A percentile compares a stretch with the other conserved stretches of the same genome.
Evolutionary conservation across 2,797 vertebrate genomes (phyloP).

Genomic region (Gambelia wislizenii): DNA sequence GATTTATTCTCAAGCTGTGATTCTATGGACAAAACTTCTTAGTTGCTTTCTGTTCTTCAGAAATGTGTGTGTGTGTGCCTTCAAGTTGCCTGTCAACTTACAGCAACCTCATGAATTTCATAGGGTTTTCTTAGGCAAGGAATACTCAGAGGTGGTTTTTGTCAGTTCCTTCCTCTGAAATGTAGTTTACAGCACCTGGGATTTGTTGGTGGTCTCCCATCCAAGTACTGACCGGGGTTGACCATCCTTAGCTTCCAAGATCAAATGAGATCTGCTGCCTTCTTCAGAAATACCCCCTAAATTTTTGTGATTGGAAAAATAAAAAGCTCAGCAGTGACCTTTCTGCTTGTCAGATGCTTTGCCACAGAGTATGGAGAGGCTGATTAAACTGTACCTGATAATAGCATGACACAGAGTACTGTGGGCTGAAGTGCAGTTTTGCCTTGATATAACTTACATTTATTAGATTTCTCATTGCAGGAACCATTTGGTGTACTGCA

Average conservation of each 20-base stretch:
- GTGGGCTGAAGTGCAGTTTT: slow-evolving; percentile 59
- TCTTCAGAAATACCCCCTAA: not conserved
- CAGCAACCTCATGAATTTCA: too few species aligned
- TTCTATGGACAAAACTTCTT: not conserved
- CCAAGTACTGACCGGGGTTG: too few species aligned
- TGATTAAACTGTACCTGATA: slow-evolving; percentile 62
- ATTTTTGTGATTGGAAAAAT: not conserved
- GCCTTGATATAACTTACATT: slow-evolving; percentile 72
- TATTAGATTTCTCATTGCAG: slow-evolving; percentile 73
- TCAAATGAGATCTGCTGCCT: too few species aligned
- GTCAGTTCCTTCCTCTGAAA: too few species aligned
- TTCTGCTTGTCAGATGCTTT: slow-evolving; percentile 26
- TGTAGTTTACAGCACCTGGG: too few species aligned
- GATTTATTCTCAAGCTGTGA: not conserved
- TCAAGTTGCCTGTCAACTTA: too few species aligned
- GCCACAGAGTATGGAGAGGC: slow-evolving; percentile 56
- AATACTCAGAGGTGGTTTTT: too few species aligned
- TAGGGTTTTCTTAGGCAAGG: too few species aligned
- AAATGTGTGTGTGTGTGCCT: not conserved
- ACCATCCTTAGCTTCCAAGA: too few species aligned
- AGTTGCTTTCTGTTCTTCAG: not conserved
- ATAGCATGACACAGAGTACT: slow-evolving; percentile 34
- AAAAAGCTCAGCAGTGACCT: not conserved
- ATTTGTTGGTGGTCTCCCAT: too few species aligned
- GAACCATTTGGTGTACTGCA: slow-evolving; percentile 69